A percentile compares a stretch with the other conserved stretches of the same genome.
Evolutionary conservation across 1,140 invertebrate species (phyloP).

Genomic region (Luehdorfia chinensis): DNA sequence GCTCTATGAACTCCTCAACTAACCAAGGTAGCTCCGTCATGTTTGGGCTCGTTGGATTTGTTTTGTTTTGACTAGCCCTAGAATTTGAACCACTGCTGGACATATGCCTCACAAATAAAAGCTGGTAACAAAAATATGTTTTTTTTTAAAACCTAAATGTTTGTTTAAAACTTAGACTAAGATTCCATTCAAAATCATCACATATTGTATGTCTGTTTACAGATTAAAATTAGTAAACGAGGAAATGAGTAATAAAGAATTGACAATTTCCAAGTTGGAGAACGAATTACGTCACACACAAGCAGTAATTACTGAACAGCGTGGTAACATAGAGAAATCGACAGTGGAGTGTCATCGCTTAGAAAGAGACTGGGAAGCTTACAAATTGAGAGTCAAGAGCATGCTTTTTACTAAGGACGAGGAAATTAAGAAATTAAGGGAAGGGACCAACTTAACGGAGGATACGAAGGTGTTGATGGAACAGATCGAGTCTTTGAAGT

Average conservation of each 20-base stretch:
- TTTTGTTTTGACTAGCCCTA: too few species aligned
- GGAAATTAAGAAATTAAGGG: conserved; percentile 50
- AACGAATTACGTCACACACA: conserved; percentile 59
- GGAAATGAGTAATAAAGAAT: conserved; percentile 34
- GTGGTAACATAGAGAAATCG: conserved; percentile 43
- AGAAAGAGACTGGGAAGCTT: conserved; percentile 63
- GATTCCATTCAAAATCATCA: too few species aligned
- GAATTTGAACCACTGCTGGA: too few species aligned
- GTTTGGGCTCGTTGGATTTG: too few species aligned
- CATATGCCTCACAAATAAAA: too few species aligned
- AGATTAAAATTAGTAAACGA: conserved; percentile 43
- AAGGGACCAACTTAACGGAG: conserved; percentile 45
- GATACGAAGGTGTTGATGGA: conserved; percentile 54
- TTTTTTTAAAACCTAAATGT: too few species aligned
- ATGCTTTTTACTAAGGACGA: conserved; percentile 58
- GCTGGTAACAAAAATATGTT: too few species aligned
- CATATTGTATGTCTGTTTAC: too few species aligned
- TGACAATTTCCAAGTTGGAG: conserved; percentile 46
- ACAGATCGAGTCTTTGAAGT: conserved; percentile 52
- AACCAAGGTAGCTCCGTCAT: too few species aligned
- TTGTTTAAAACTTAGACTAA: too few species aligned
- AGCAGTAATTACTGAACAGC: conserved; percentile 41
- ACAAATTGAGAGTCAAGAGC: conserved; percentile 60
- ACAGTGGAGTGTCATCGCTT: conserved; percentile 44
- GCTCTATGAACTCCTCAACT: too few species aligned